Evolutionary conservation across 2,888 invertebrate genomes (phyloP).

Genomic region (Leuctra nigra): DNA sequence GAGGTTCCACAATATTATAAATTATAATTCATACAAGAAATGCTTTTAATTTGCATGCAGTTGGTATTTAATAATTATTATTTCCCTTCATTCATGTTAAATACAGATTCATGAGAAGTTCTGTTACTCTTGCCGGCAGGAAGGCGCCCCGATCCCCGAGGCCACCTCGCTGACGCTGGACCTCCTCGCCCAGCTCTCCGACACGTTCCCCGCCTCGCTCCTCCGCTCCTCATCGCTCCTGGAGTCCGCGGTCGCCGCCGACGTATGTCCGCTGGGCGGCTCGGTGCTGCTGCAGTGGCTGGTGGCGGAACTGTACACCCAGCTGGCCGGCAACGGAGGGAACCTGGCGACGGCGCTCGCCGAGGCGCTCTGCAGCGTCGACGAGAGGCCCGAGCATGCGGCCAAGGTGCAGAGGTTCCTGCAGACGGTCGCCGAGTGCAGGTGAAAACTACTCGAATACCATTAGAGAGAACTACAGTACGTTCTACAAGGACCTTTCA

Average conservation of each 20-base stretch:
- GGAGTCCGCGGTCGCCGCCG: slow-evolving; percentile 62
- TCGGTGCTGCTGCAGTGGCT: slow-evolving; percentile 67
- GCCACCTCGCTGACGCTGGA: slow-evolving; percentile 60
- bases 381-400: slow-evolving; percentile 73
- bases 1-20: no score
- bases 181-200: slow-evolving; percentile 61
- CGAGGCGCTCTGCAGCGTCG: slow-evolving; percentile 71
- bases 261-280: slow-evolving; percentile 60
- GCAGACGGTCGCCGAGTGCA: slow-evolving; percentile 35
- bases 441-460: slow-evolving; percentile 30
- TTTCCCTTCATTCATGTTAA: no score
- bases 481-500: no score
- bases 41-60: no score
- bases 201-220: slow-evolving; percentile 58
- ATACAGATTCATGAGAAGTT: no score
- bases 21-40: no score
- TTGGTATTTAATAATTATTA: no score
- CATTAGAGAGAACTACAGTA: no score
- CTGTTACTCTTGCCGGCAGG: no score
- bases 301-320: slow-evolving; percentile 60
- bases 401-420: slow-evolving; percentile 62
- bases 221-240: slow-evolving; percentile 46
- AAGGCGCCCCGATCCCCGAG: slow-evolving; percentile 24
- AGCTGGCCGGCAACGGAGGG: slow-evolving; percentile 40
- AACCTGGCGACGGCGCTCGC: slow-evolving; percentile 57